Evolutionary conservation across 2,888 invertebrate species (phyloP), one percentile per base, ranked within the genome.

Genomic region (Cylloceria caligata): DNA sequence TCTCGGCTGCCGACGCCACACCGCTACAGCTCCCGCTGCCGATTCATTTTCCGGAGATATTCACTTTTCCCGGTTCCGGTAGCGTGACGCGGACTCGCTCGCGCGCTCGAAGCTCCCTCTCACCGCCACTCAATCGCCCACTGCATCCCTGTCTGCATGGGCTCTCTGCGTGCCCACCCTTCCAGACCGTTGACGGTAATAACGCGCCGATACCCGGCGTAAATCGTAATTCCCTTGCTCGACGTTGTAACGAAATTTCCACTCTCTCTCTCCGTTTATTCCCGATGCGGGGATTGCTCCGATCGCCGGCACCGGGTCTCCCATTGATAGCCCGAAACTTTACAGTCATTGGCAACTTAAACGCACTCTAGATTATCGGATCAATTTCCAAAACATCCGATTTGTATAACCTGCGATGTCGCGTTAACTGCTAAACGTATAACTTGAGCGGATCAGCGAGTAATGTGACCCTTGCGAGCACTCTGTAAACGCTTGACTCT

Each of bases 11-110:
- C 71, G 39, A 73, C 68, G 68, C 67, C 36, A 45, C 36, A 45
- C 42, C 62, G 19, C 65, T 34, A 30, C 73, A 34, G 16, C 64
- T 36, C 45, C 39, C 73, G 39, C 34, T 52, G 78, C 79, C 79
- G 85, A 87, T 85, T 86, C 84, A 86, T 83, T 87, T 87, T 87
- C 81, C 83, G 78, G 84, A 78, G 86, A 86, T 85, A 85, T 87
- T 85, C 86, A 82, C 84, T 84, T 83, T 79, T 80, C 77, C 73
- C 68, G 76, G 62, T 78, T 80, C 80, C 83, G 81, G 75, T 75
- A 72, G 68, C 75, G 67, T 83, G 76, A 62, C 67, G 60, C 52
- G 39, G 60, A 62, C 45, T 57, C 60, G 39, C 39, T 52, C 57
- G 67, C 78, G 68, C 52, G 52, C 62, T 42, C 45, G 45, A 65